Evolutionary conservation across 1,140 invertebrate genomes (phyloP).

Genomic region (Drosophila chauvacae): DNA sequence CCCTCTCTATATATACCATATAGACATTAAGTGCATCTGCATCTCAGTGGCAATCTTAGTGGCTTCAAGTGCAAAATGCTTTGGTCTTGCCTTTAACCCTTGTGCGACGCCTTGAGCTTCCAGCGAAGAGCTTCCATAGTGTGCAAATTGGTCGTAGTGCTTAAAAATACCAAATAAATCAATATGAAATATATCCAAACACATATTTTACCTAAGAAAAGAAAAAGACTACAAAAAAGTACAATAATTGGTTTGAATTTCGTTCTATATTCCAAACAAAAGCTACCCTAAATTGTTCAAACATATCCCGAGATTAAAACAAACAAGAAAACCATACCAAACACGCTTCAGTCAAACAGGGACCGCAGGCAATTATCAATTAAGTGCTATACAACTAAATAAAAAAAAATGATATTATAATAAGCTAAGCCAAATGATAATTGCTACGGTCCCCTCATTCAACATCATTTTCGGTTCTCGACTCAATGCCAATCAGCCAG

Average conservation of each 20-base stretch:
- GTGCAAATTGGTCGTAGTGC: conserved; percentile 71
- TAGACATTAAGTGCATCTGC: conserved; percentile 44
- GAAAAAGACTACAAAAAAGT: conserved; percentile 39
- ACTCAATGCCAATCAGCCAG: conserved; percentile 62
- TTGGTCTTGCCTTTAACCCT: conserved; percentile 59
- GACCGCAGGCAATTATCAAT: neutral
- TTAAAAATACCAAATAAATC: conserved; percentile 42
- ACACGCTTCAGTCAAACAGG: conserved; percentile 57
- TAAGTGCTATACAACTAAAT: too few relatives aligned
- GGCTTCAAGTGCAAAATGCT: conserved; percentile 68
- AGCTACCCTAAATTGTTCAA: conserved; percentile 37
- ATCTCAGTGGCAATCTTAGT: conserved; percentile 44
- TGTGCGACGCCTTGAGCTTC: conserved; percentile 62
- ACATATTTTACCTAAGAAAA: conserved; percentile 62
- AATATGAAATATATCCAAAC: conserved; percentile 49
- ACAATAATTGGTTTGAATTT: conserved; percentile 79
- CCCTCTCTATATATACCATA: conserved; percentile 19
- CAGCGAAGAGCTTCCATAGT: conserved; percentile 62
- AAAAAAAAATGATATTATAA: neutral
- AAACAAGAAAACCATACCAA: conserved; percentile 27
- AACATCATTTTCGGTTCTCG: conserved; percentile 31
- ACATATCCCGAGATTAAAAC: conserved; percentile 19
- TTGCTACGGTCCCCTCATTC: neutral
- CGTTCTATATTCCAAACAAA: conserved; percentile 80
- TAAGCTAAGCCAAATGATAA: neutral